Conservation (phyloP, 2,888 invertebrate genomes). For the Pyrgus malvae region DNA sequence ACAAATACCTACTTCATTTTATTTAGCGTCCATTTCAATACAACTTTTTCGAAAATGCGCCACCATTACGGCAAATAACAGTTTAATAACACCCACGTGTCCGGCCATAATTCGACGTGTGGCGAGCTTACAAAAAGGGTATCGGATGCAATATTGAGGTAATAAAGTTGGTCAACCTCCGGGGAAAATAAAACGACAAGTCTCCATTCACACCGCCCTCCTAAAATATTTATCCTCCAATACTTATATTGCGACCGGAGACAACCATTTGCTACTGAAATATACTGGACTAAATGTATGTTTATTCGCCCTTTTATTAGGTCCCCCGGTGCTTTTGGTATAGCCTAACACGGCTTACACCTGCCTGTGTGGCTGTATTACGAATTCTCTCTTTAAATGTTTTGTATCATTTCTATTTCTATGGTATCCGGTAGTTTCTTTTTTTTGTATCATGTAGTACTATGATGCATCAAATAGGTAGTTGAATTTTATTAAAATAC, state of each 20-base stretch:
- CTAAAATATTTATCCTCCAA: conserved; percentile 65
- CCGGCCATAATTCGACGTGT: neutral
- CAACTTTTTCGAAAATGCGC: too few species aligned
- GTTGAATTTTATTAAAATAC: too few species aligned
- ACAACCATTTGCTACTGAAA: conserved; percentile 34
- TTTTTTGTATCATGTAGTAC: too few species aligned
- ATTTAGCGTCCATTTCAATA: too few species aligned
- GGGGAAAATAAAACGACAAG: conserved; percentile 57
- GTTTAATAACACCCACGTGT: conserved; percentile 15
- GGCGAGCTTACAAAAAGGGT: conserved; percentile 47
- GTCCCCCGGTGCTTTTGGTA: neutral
- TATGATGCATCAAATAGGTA: too few species aligned
- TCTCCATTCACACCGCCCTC: conserved; percentile 69
- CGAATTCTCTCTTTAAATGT: neutral
- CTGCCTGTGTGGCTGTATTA: conserved; percentile 3
- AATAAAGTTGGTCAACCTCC: conserved; percentile 61
- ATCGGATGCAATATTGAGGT: conserved; percentile 50
- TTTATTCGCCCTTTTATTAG: conserved; percentile 21
- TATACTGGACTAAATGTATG: conserved; percentile 27
- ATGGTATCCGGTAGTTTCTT: too few species aligned
- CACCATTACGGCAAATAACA: too few species aligned
- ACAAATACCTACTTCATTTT: too few species aligned
- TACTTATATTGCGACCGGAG: conserved; percentile 24
- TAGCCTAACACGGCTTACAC: neutral
- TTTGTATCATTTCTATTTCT: too few species aligned